A percentile compares a stretch with the other conserved stretches of the same genome.
phyloP scores from a whole-genome alignment of 2,888 invertebrate species.

The Oligia latruncula region DNA sequence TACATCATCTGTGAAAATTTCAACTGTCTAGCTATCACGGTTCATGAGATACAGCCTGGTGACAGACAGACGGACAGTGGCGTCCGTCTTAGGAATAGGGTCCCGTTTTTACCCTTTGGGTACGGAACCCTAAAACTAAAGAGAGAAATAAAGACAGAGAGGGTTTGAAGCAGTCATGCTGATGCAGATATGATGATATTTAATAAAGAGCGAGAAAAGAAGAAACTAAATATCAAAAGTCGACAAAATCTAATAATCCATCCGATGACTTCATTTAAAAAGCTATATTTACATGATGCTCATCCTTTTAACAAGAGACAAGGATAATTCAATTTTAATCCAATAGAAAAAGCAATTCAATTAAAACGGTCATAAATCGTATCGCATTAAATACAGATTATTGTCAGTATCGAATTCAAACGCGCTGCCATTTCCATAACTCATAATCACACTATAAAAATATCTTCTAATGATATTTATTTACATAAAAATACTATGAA shows the following conservation, averaged over 20 bases:
- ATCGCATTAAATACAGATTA: constrained; percentile 46
- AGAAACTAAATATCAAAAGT: not conserved
- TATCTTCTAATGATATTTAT: constrained; percentile 32
- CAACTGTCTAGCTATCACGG: too few relatives aligned
- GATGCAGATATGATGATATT: not conserved
- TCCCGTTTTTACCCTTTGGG: too few relatives aligned
- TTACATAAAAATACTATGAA: constrained; percentile 38
- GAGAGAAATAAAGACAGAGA: too few relatives aligned
- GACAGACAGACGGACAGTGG: too few relatives aligned
- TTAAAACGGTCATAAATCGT: constrained; percentile 41
- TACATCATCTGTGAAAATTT: too few relatives aligned
- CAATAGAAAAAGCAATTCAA: constrained; percentile 37
- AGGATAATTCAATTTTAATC: constrained; percentile 26
- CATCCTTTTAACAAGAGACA: constrained; percentile 14
- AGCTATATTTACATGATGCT: not conserved
- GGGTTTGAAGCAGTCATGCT: not conserved
- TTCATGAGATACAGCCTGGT: too few relatives aligned
- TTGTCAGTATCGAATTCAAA: constrained; percentile 29
- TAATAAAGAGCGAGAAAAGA: not conserved
- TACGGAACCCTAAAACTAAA: too few relatives aligned
- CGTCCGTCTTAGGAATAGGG: too few relatives aligned
- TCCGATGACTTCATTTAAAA: constrained; percentile 4
- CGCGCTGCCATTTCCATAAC: constrained; percentile 42
- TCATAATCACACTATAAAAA: constrained; percentile 41
- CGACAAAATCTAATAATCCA: not conserved